These are phyloP conservation scores for Dromococcyx pavoninus DNA, from an alignment of 2,797 vertebrate species.

Conservation along the genomic window DNA sequence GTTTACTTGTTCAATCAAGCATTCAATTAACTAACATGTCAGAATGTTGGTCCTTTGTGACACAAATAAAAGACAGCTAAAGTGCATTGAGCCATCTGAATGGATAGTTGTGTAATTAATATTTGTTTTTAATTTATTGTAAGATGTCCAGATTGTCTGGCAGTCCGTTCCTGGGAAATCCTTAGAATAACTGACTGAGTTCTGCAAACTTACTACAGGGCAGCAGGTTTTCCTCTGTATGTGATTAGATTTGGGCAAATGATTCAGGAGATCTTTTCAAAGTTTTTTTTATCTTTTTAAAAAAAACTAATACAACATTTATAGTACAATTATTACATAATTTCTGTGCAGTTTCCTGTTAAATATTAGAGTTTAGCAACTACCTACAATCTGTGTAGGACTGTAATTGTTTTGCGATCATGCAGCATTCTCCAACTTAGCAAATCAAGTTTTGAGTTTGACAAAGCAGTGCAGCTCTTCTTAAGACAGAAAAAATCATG, in stretches of 20 bases:
- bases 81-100: constrained; percentile 31
- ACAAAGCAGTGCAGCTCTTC: neutral
- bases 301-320: neutral
- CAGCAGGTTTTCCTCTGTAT: neutral
- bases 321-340: neutral
- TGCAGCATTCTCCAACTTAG: neutral
- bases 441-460: neutral
- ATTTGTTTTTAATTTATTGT: constrained; percentile 66
- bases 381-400: neutral
- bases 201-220: constrained; percentile 12
- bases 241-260: neutral
- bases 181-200: constrained; percentile 29
- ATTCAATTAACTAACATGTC: constrained; percentile 65
- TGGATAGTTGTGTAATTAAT: constrained; percentile 60
- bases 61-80: constrained; percentile 62
- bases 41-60: constrained; percentile 56
- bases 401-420: neutral
- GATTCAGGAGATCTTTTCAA: neutral
- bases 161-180: constrained; percentile 19
- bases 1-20: constrained; percentile 66
- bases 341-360: neutral
- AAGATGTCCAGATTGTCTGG: constrained; percentile 43
- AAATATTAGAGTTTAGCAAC: neutral
- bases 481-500: neutral
- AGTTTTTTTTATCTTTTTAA: neutral